These are phyloP conservation scores for Cancer borealis DNA, from an alignment of 2,888 invertebrate genomes.

Conservation along the genomic window DNA sequence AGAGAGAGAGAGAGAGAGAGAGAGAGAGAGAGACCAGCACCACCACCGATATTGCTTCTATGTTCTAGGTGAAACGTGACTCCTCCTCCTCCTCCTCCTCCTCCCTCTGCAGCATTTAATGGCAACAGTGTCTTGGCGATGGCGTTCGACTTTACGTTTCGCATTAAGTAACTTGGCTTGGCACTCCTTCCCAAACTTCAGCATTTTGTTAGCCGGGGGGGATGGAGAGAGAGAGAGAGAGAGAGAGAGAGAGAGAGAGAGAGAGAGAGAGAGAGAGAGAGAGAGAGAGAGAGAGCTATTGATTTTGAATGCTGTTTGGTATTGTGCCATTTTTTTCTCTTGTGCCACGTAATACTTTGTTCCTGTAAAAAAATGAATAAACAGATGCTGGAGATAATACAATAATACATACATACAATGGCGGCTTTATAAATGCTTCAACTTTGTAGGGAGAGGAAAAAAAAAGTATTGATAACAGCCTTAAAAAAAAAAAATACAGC, in stretches of 20 bases:
- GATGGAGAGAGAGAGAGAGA: slow-evolving; percentile 11
- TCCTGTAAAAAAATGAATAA: background rate
- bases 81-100: background rate
- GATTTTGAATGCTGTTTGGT: background rate
- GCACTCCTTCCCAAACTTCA: background rate
- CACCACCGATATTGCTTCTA: background rate
- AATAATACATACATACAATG: no score
- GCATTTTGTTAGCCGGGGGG: background rate
- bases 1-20: slow-evolving; percentile 16
- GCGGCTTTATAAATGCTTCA: no score
- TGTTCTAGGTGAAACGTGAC: background rate
- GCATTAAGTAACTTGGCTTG: slow-evolving; percentile 31
- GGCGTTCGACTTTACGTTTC: background rate
- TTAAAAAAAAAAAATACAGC: no score
- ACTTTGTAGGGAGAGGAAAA: no score
- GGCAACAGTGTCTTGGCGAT: background rate
- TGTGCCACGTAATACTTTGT: background rate
- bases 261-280: background rate
- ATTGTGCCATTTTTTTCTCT: background rate
- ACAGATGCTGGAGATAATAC: no score
- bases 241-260: slow-evolving; percentile 16
- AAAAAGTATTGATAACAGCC: no score
- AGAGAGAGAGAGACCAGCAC: slow-evolving; percentile 42
- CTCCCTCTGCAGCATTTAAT: background rate
- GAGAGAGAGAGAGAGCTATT: background rate